These are phyloP conservation scores for Metaphire vulgaris DNA, from an alignment of 1,140 invertebrate genomes.

Conservation along the genomic window DNA sequence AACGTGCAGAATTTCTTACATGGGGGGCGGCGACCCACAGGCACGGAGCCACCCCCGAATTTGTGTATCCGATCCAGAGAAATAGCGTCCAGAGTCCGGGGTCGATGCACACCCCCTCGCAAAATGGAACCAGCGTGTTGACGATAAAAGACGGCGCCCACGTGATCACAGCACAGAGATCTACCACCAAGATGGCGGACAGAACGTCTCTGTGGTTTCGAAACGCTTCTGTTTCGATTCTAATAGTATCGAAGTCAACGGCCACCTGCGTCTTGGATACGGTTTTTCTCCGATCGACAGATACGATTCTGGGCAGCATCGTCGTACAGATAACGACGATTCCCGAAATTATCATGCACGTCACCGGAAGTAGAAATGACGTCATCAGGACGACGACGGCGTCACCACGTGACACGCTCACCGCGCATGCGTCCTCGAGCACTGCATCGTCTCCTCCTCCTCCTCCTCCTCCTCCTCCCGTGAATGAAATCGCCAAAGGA, in stretches of 20 bases:
- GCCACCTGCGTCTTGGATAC: not conserved
- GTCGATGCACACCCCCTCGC: constrained; percentile 1
- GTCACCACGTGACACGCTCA: not conserved
- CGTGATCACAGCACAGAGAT: not conserved
- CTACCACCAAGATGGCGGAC: not conserved
- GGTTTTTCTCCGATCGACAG: not conserved
- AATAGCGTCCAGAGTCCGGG: constrained; percentile 10
- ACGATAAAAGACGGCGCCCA: not conserved
- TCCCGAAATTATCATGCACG: too few relatives aligned
- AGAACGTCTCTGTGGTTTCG: too few relatives aligned
- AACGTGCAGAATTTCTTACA: too few relatives aligned
- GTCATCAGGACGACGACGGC: not conserved
- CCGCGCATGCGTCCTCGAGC: not conserved
- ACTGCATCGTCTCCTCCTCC: too few relatives aligned
- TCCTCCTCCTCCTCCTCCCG: too few relatives aligned
- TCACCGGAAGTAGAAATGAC: not conserved
- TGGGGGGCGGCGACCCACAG: not conserved
- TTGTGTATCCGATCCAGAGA: constrained; percentile 5
- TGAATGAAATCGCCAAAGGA: not conserved
- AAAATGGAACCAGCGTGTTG: not conserved
- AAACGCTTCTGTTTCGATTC: too few relatives aligned
- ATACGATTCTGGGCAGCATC: not conserved
- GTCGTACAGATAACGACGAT: not conserved
- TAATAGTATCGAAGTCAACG: not conserved
- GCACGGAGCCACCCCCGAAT: not conserved